Evolutionary conservation across 1,140 invertebrate genomes (phyloP), one percentile per base, ranked within the genome.

Genomic region (Holcopasites calliopsidis): DNA sequence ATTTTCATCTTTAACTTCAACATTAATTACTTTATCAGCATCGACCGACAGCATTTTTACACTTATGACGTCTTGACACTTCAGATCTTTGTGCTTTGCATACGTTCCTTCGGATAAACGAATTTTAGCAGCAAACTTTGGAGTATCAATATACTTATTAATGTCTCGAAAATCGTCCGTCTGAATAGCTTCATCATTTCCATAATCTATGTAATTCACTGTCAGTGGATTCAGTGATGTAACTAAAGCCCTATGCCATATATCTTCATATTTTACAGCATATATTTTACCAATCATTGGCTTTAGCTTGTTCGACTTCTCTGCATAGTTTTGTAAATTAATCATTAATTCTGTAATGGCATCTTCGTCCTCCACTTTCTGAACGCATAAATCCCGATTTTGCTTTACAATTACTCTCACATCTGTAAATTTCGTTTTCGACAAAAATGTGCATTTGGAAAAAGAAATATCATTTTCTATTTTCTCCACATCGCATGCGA

Each of bases 161-260:
- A 89, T 78, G 33, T 78, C 72, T n/a, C 61, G 74, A 13, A 88
- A 76, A 13, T 85, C 70, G 1, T 68, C 11, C 5, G 58, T 13
- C 18, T 66, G 11, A 2, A 79, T 1, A 1, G 52, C 18, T 10
- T 84, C 77, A 7, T 72, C 72, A 10, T 87, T 80, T 0, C 89
- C 89, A 40, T 79, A 90, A 65, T 90, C 89, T 16, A 88, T 69
- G 18, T 78, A 88, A 40, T 72, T 75, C 6, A 89, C 50, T 0
- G 21, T 79, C 21, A 71, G 1, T 6, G 89, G 87, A 44, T 77
- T 64, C 0, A 81, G 0, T 1, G 66, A 75, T 18, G 73, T 23
- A 10, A 91, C 35, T 2, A 75, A 16, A 1, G 74, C 87, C 54
- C 90, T 76, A 42, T 88, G 84, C 89, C 88, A 91, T 1, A 79